phyloP scores from a whole-genome alignment of 1,140 invertebrate species.

The Drosophila pruinosa region DNA sequence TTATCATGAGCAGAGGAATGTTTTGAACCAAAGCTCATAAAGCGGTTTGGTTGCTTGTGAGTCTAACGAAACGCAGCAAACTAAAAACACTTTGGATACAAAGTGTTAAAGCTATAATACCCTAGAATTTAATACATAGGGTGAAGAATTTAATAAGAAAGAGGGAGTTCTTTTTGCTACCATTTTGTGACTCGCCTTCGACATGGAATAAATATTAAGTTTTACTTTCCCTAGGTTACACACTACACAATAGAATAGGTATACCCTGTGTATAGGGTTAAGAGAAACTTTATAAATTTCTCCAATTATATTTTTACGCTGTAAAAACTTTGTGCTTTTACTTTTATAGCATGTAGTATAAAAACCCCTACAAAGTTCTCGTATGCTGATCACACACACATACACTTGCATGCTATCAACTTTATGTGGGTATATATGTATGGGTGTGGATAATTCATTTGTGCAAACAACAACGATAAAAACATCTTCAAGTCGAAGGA shows the following conservation, averaged over 20 bases:
- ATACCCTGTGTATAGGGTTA: conserved; percentile 37
- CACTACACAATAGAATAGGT: background rate
- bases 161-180: too few relatives aligned
- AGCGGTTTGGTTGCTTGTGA: background rate
- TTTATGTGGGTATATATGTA: conserved; percentile 19
- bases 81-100: background rate
- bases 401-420: conserved; percentile 35
- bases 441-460: conserved; percentile 53
- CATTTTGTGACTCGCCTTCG: too few relatives aligned
- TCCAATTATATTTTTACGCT: conserved; percentile 81
- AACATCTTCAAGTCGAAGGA: conserved; percentile 77
- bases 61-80: background rate
- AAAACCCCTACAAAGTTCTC: conserved; percentile 38
- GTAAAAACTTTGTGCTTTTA: conserved; percentile 62
- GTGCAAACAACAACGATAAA: conserved; percentile 76
- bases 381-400: conserved; percentile 60
- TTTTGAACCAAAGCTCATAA: background rate
- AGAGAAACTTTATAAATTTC: conserved; percentile 67
- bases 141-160: background rate
- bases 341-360: conserved; percentile 27
- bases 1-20: background rate
- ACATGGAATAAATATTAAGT: background rate
- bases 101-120: background rate
- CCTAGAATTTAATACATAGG: background rate
- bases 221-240: background rate